These are phyloP conservation scores for Pempheris klunzingeri DNA, from an alignment of 2,797 vertebrate species.

Conservation along the genomic window DNA sequence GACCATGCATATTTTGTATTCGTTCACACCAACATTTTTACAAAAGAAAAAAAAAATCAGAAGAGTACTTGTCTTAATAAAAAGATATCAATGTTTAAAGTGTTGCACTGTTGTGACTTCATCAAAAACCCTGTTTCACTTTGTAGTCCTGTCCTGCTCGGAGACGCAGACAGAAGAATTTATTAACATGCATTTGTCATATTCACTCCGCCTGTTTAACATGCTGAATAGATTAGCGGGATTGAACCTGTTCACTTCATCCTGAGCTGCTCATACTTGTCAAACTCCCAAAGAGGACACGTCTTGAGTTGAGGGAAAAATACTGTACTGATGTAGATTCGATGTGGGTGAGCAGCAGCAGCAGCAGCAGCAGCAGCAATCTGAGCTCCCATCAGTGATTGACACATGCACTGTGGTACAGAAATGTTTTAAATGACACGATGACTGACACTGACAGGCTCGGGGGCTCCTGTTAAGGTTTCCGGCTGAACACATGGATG, in stretches of 20 bases:
- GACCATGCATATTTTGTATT: conserved; percentile 98
- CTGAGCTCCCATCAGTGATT: conserved; percentile 63
- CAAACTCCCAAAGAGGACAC: conserved; percentile 56
- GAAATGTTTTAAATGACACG: conserved; percentile 62
- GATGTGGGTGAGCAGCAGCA: conserved; percentile 40
- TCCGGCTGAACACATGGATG: conserved; percentile 63
- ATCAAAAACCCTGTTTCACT: conserved; percentile 35
- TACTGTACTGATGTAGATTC: conserved; percentile 48
- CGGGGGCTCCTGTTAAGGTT: conserved; percentile 60
- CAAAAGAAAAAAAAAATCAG: conserved; percentile 93
- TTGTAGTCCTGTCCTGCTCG: conserved; percentile 40
- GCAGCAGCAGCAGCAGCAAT: conserved; percentile 39
- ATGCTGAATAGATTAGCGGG: conserved; percentile 57
- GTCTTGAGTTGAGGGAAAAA: conserved; percentile 34
- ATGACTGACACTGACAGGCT: conserved; percentile 74
- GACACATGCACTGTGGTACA: conserved; percentile 53
- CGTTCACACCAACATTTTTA: conserved; percentile 99
- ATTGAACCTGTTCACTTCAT: conserved; percentile 54
- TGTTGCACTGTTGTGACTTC: conserved; percentile 55
- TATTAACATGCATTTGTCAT: conserved; percentile 46
- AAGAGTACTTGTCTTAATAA: conserved; percentile 99
- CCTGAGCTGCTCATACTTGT: conserved; percentile 61
- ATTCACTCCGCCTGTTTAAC: conserved; percentile 31
- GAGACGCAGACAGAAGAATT: conserved; percentile 13
- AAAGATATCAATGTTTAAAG: conserved; percentile 98